Percentiles rank a stretch among this genome's conserved stretches.
Evolutionary conservation across 2,113 vertebrate species (phyloP).

Genomic region (Accipiter cooperii): DNA sequence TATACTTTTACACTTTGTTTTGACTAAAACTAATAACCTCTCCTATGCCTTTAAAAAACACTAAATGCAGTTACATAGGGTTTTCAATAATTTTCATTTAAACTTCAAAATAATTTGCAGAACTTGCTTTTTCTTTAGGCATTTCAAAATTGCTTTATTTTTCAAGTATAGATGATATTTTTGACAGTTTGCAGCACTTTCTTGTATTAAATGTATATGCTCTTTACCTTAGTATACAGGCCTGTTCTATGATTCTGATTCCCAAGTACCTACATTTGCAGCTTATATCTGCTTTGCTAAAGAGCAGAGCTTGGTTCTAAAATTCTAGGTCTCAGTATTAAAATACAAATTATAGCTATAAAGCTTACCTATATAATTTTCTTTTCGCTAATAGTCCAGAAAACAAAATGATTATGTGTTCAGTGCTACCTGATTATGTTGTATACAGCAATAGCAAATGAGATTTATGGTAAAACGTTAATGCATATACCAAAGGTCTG

Average conservation of each 20-base stretch:
- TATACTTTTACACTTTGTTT: background rate
- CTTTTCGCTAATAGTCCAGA: background rate
- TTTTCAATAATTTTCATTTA: background rate
- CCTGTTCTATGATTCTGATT: background rate
- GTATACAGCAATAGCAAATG: background rate
- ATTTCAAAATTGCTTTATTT: background rate
- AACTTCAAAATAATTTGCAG: background rate
- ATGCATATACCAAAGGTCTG: background rate
- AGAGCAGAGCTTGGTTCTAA: background rate
- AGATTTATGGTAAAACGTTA: background rate
- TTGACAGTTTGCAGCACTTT: background rate
- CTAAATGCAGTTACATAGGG: background rate
- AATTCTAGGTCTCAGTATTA: background rate
- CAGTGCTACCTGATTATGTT: background rate
- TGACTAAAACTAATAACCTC: background rate
- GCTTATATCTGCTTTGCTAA: background rate
- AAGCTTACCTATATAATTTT: background rate
- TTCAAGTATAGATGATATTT: background rate
- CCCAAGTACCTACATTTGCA: background rate
- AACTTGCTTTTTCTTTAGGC: background rate
- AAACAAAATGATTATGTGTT: background rate
- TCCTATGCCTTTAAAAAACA: background rate
- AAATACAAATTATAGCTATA: background rate
- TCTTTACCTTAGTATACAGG: background rate
- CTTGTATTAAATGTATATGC: background rate